Evolutionary conservation across 2,113 vertebrate species (phyloP), one percentile per base, ranked within the genome.

Genomic region (Vimba vimba): DNA sequence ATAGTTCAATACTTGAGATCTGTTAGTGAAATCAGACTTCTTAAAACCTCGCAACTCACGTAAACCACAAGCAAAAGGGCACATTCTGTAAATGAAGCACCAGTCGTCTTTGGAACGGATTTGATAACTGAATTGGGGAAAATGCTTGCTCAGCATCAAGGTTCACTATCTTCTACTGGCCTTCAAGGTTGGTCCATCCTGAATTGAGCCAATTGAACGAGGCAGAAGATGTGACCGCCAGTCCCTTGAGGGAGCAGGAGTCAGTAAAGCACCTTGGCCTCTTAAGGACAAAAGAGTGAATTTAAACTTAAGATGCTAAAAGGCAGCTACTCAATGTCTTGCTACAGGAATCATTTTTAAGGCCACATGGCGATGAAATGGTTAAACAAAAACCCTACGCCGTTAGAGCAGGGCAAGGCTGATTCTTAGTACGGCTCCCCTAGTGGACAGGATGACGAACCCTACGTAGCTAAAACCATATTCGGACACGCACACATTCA

Each of bases 291-390:
- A 88, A 88, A 75, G 69, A 84, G 62, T 25, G 60, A 71, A 84
- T 79, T 83, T 83, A 71, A 59, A 85, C 71, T 64, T 86, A 73
- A 43, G 69, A 73, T 1, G 39, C 69, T 39, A 23, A 43, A 73
- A 92, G 91, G 83, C 50, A 87, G 89, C 86, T 91, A 89, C 84
- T 81, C 85, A 86, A 87, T 68, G 39, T 79, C 66, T 66, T 85
- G 59, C 75, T 81, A 82, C 81, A 84, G 69, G 50, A 75, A 33
- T 71, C 39, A 76, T 85, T 82, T 43, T 90, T 92, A 94, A 95
- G 93, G 94, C 93, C 91, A 91, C 91, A 74, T 66, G 84, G 89
- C 87, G 36, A 87, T 77, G 27, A 69, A 87, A 59, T 78, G 75
- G 50, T 64, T 59, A 43, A 66, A 36, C 79, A 39, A 79, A 52